Evolutionary conservation across 2,888 invertebrate genomes (phyloP), one percentile per base, ranked within the genome.

Genomic region (Drosophila acutilabella): DNA sequence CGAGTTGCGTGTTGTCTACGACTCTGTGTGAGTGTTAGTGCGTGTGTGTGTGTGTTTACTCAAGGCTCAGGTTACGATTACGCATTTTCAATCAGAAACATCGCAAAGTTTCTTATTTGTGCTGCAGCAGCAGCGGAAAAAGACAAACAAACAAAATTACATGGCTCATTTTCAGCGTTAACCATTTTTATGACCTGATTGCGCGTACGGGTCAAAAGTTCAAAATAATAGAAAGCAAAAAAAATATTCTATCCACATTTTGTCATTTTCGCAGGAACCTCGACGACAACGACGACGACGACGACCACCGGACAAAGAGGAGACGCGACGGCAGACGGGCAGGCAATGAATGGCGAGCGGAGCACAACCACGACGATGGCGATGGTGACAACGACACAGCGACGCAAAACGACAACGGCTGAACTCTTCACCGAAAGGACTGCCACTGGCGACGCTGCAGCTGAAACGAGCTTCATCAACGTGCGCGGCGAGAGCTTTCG

Each of bases 391-490:
- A 64, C 77, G 52, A 64, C 65, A 64, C 67, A 45, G 57, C 65
- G 53, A 61, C 57, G 38, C 11, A 11, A 11, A 13, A 44, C 51
- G 33, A 45, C 60, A 71, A 81, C 72, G 71, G 82, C 80, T 77
- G 76, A 87, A 87, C 89, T 88, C 84, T 84, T 86, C 83, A 88
- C 85, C 88, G 85, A 88, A 88, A 82, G 87, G 85, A 88, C 88
- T 88, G 82, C 80, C 80, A 82, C 76, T 81, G 75, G 68, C 84
- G 65, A 74, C 76, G 80, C 72, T 81, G 82, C 88, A 81, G 80
- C 77, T 78, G 62, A 66, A 68, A 70, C 60, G 42, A 74, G 70
- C 68, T 68, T 53, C 65, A 62, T 60, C 73, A 58, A 64, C 64
- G 47, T 65, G 69, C 68, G 59, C 72, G 62, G 45, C 60, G 16